Percentiles rank a stretch among this genome's conserved stretches.
Conservation (phyloP, 2,888 invertebrate species). For the Caenorhabditis imperialis region DNA sequence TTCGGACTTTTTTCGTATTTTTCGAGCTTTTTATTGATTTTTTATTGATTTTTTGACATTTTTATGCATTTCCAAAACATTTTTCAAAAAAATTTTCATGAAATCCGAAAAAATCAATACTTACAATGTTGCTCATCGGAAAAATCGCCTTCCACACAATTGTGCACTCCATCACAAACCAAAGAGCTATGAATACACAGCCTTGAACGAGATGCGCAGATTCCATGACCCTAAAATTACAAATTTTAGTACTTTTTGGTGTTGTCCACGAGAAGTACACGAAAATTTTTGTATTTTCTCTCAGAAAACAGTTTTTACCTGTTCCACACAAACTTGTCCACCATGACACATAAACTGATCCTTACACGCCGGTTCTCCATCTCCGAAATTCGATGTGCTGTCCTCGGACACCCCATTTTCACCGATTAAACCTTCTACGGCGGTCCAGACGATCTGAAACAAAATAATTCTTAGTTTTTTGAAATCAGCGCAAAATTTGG, state of each 20-base stretch:
- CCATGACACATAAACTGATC: constrained; percentile 78
- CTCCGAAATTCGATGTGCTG: not conserved
- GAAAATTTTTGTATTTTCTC: too few relatives aligned
- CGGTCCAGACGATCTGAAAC: constrained; percentile 64
- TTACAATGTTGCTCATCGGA: constrained; percentile 75
- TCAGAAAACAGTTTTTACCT: constrained; percentile 26
- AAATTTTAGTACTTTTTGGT: not conserved
- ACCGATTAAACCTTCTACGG: constrained; percentile 63
- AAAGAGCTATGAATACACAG: constrained; percentile 79
- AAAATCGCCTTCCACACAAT: constrained; percentile 79
- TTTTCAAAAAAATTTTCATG: not conserved
- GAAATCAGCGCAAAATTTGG: too few relatives aligned
- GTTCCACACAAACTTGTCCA: constrained; percentile 78
- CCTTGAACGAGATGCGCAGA: constrained; percentile 75
- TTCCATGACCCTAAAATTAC: constrained; percentile 53
- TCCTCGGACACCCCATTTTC: constrained; percentile 28
- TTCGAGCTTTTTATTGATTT: too few relatives aligned
- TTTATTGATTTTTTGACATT: too few relatives aligned
- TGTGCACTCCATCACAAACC: constrained; percentile 79
- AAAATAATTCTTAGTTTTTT: too few relatives aligned
- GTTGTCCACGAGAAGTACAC: too few relatives aligned
- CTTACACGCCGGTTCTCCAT: constrained; percentile 17
- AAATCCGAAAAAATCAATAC: constrained; percentile 8
- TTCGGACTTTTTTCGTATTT: too few relatives aligned
- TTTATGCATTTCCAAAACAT: too few relatives aligned